These are phyloP conservation scores for Autographa gamma DNA, from an alignment of 2,888 invertebrate genomes.

Conservation along the genomic window DNA sequence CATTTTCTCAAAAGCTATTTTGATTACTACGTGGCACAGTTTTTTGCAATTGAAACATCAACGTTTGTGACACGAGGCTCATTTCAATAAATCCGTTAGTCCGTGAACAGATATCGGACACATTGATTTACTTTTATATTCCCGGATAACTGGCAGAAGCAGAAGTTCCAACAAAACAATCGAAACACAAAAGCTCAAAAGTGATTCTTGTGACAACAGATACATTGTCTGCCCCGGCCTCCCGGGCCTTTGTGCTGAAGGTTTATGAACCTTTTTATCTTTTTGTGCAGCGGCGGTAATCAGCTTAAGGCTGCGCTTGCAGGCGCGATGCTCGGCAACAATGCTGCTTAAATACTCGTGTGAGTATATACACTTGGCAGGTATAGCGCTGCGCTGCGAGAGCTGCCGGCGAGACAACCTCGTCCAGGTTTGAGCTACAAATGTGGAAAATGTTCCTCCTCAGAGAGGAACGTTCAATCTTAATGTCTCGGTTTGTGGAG, in stretches of 20 bases:
- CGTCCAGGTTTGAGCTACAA: neutral
- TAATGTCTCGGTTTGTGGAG: neutral
- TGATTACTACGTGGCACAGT: too few relatives aligned
- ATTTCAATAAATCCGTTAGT: too few relatives aligned
- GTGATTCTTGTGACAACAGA: neutral
- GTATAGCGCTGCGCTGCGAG: neutral
- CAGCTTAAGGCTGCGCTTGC: constrained; percentile 9
- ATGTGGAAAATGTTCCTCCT: constrained; percentile 2
- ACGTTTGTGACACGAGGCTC: too few relatives aligned
- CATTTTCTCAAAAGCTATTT: too few relatives aligned
- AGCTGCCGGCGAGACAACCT: neutral
- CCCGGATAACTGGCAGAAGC: too few relatives aligned
- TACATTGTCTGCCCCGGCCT: neutral
- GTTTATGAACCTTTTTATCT: neutral
- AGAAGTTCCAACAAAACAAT: neutral
- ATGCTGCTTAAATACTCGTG: constrained; percentile 12
- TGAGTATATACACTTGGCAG: neutral
- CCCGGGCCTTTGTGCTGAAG: neutral
- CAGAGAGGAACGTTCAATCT: constrained; percentile 2
- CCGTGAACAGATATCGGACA: too few relatives aligned
- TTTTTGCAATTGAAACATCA: too few relatives aligned
- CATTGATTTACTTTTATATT: too few relatives aligned
- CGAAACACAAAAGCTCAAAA: neutral
- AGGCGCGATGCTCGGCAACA: neutral
- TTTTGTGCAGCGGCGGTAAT: constrained; percentile 1